phyloP scores from a whole-genome alignment of 1,140 invertebrate genomes.

The Eriosoma lanigerum region DNA sequence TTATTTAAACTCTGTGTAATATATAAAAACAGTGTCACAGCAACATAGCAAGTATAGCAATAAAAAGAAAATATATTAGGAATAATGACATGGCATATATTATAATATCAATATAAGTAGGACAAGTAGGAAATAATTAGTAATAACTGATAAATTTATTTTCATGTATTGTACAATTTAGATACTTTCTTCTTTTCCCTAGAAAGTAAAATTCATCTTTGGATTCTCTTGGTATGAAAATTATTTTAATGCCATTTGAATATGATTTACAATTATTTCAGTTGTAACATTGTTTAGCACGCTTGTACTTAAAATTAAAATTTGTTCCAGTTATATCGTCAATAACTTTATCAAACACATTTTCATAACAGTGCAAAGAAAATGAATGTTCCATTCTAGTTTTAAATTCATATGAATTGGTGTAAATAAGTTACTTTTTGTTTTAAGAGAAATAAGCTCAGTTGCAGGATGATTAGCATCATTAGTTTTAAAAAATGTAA shows the following conservation, averaged over 20 bases:
- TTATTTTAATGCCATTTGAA: conserved; percentile 5
- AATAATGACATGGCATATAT: too few species aligned
- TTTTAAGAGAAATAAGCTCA: conserved; percentile 7
- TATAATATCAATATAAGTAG: too few species aligned
- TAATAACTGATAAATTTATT: too few species aligned
- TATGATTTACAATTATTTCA: conserved; percentile 13
- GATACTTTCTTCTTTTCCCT: conserved; percentile 3
- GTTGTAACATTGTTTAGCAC: background rate
- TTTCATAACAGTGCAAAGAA: background rate
- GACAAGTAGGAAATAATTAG: too few species aligned
- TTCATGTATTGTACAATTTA: conserved; percentile 4
- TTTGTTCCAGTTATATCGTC: background rate
- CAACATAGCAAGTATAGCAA: too few species aligned
- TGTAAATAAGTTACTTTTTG: background rate
- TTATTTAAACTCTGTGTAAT: too few species aligned
- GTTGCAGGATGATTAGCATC: conserved; percentile 27
- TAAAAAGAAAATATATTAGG: too few species aligned
- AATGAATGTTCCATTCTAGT: too few species aligned
- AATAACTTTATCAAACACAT: conserved; percentile 21
- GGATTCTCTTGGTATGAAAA: conserved; percentile 10
- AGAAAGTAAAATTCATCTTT: conserved; percentile 1
- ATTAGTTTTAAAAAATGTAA: background rate
- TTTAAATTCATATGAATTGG: conserved; percentile 16
- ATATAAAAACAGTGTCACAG: too few species aligned
- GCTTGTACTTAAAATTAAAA: background rate